phyloP scores from a whole-genome alignment of 2,888 invertebrate genomes.

The Noctua comes region DNA sequence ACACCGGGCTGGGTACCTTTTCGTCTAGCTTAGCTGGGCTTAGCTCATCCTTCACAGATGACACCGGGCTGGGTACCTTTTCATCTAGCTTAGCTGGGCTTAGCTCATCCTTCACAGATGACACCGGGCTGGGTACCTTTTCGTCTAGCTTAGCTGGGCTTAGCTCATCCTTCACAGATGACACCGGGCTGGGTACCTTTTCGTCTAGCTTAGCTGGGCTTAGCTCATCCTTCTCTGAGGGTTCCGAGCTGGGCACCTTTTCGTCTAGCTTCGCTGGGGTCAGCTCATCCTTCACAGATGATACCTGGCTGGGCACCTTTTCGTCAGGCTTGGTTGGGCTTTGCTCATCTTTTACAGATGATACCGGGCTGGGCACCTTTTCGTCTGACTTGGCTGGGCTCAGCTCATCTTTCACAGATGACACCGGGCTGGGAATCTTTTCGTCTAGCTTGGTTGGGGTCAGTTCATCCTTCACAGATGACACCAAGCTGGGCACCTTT shows the following conservation, averaged over 20 bases:
- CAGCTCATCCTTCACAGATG: not conserved
- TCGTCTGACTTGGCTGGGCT: not conserved
- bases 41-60: too few relatives aligned
- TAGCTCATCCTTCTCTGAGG: accelerated
- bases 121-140: not conserved
- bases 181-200: not conserved
- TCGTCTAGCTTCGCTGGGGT: conserved; percentile 13
- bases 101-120: conserved; percentile 1
- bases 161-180: not conserved
- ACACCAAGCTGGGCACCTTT: accelerated
- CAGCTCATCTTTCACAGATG: not conserved
- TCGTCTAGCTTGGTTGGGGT: not conserved
- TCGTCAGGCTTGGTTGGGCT: not conserved
- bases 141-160: conserved; percentile 1
- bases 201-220: conserved; percentile 30
- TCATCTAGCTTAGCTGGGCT: not conserved
- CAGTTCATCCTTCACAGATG: accelerated
- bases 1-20: accelerated
- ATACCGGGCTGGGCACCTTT: not conserved
- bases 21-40: not conserved
- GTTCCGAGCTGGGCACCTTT: not conserved
- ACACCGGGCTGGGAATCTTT: accelerated
- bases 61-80: not conserved
- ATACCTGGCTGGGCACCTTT: not conserved
- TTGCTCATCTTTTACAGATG: not conserved